Base-by-base conservation (phyloP, 2,888 invertebrate genomes). In the Galerucella nymphaeae region DNA sequence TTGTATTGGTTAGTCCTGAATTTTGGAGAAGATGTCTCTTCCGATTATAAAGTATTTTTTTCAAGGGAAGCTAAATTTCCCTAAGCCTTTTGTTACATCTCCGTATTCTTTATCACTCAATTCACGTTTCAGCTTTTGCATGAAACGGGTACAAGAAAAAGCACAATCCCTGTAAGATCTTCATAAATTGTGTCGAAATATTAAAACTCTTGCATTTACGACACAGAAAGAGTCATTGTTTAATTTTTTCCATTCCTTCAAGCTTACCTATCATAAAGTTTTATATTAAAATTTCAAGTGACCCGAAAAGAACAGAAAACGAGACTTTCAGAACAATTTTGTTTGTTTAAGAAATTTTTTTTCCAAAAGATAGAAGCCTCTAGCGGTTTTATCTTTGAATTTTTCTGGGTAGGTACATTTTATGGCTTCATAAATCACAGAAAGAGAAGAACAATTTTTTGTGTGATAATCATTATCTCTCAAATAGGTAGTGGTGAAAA, bases 381-480 rank as follows among this genome's bases (percentile, higher is more conserved):
- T 16, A 8, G 65, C 41, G 30, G 53, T 16, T 65, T 53, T 65
- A 65, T 53, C 65, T 38, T 38, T 8, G 65, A 65, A 42, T 42
- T 66, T 66, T 67, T 48, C n/a, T 42, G 45, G 61, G 70, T 61
- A 70, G 61, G 70, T 61, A 70, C 45, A 64, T 63, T 70, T 70
- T 70, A 70, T 70, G 70, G 63, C 63, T 16, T 23, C 23, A 64
- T 70, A 70, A 70, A 70, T 70, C 70, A 70, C 42, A 45, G 63
- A 23, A 70, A 58, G 55, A 48, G 57, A 41, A 63, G 63, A 70
- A 70, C 57, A 70, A 70, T 70, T 70, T 70, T 70, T 70, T 70
- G 67, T 70, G 57, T 57, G 70, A 70, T 70, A 70, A 70, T 70
- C 70, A 70, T 70, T 70, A 70, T 70, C 70, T 70, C 57, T 57